Conservation (phyloP, 2,113 vertebrate genomes). For the Balaeniceps rex region DNA sequence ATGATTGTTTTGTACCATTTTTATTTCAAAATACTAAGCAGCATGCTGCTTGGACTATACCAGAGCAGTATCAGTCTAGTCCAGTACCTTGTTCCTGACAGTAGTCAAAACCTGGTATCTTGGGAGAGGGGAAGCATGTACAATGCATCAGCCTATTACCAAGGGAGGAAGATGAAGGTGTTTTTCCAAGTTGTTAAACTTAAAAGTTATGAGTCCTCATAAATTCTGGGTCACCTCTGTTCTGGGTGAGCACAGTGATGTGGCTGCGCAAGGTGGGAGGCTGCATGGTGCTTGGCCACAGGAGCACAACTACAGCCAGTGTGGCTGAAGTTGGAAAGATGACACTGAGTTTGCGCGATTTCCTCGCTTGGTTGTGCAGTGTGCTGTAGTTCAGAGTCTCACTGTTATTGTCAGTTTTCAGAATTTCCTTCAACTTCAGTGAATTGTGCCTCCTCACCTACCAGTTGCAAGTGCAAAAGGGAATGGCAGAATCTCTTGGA, state of each 20-base stretch:
- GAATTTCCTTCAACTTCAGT: neutral
- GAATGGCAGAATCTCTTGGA: neutral
- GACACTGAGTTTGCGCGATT: neutral
- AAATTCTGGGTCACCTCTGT: neutral
- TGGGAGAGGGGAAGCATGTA: neutral
- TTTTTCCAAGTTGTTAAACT: neutral
- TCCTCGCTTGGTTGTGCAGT: neutral
- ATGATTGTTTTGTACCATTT: neutral
- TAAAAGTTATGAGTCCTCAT: neutral
- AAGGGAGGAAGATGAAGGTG: neutral
- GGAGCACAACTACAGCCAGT: neutral
- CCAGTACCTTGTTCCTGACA: neutral
- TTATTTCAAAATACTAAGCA: neutral
- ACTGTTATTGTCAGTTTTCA: neutral
- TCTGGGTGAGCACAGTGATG: neutral
- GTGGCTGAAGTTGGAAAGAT: neutral
- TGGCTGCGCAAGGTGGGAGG: neutral
- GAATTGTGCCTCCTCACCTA: neutral
- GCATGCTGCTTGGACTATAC: neutral
- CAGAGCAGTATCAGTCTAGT: neutral
- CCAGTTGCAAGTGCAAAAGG: neutral
- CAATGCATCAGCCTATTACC: neutral
- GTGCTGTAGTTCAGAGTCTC: neutral
- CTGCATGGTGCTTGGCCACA: neutral
- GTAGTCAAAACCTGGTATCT: neutral